Base-by-base conservation (phyloP, 2,113 vertebrate species). In the Tupaia tana region DNA sequence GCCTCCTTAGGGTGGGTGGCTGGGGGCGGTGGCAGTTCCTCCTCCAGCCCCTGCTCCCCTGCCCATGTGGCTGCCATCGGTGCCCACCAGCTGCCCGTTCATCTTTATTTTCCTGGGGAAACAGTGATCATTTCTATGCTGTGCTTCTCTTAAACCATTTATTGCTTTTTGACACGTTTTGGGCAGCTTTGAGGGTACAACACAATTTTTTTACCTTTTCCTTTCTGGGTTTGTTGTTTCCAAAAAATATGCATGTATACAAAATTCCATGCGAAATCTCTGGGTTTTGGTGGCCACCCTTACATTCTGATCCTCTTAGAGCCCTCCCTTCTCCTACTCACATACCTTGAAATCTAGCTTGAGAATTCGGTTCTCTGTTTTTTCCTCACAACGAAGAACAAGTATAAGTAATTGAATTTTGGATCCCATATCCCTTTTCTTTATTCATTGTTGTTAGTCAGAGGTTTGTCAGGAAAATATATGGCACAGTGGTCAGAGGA, bases 81-180 rank as follows among this genome's bases (percentile, higher is more conserved):
- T 89, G 6, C 27, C 56, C 0, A 0, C 9, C 8, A 5, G 54
- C 67, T 15, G 29, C 9, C 14, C 9, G 10, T 8, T 8, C 27
- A 1, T 19, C n/a, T 13, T 18, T 74, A 54, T 59, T 25, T 54
- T 34, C 6, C 25, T 1, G 24, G 29, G 78, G 34, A 52, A 18
- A 83, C 2, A 5, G 31, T 0, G 10, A 20, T 25, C 0, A 4
- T 78, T 43, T 61, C 77, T 27, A 29, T 3, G 12, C 19, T 9
- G 5, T 64, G 58, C n/a, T 52, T 88, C 6, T 74, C 31, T 34
- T 6, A 4, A 12, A 66, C 20, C 7, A 0, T 7, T 43, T 5
- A 0, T 7, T 43, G 66, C 18, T 27, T 89, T 31, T 79, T 86
- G 13, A 54, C 15, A 19, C 27, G 22, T 94, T 34, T 14, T 7